Evolutionary conservation across 2,113 vertebrate species (phyloP).

Genomic region (Centropus bengalensis): DNA sequence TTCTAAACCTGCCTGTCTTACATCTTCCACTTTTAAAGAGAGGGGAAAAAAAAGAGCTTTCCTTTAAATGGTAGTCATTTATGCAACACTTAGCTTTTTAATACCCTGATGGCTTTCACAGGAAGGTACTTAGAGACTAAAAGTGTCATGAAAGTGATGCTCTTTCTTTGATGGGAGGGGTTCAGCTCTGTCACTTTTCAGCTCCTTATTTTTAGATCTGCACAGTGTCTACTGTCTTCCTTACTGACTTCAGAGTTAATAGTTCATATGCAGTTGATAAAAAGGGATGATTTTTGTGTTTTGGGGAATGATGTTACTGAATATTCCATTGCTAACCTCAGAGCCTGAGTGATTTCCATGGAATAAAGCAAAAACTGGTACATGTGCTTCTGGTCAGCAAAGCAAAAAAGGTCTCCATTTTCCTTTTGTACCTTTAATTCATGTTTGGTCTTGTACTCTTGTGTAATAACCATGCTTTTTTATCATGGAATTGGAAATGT

Average conservation of each 20-base stretch:
- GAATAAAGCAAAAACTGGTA: background rate
- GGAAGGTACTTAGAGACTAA: conserved; percentile 64
- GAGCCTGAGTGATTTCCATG: background rate
- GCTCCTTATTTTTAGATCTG: conserved; percentile 67
- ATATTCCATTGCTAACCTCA: conserved; percentile 17
- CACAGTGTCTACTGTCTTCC: conserved; percentile 52
- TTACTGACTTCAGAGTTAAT: conserved; percentile 65
- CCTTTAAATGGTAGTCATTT: conserved; percentile 69
- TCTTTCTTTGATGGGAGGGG: conserved; percentile 62
- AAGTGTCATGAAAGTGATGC: conserved; percentile 66
- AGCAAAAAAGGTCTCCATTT: background rate
- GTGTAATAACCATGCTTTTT: background rate
- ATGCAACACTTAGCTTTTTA: conserved; percentile 68
- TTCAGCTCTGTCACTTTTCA: conserved; percentile 68
- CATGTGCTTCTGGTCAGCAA: background rate
- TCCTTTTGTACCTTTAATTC: background rate
- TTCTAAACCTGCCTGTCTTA: conserved; percentile 53
- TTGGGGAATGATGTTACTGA: background rate
- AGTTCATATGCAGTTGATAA: conserved; percentile 51
- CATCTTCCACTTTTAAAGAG: conserved; percentile 48
- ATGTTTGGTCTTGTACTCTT: background rate
- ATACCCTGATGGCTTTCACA: conserved; percentile 65
- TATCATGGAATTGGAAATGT: background rate
- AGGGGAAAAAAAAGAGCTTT: conserved; percentile 5
- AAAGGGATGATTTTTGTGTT: conserved; percentile 56